These are phyloP conservation scores for Amblyjoppa proteus DNA, from an alignment of 2,888 invertebrate species.

Conservation along the genomic window DNA sequence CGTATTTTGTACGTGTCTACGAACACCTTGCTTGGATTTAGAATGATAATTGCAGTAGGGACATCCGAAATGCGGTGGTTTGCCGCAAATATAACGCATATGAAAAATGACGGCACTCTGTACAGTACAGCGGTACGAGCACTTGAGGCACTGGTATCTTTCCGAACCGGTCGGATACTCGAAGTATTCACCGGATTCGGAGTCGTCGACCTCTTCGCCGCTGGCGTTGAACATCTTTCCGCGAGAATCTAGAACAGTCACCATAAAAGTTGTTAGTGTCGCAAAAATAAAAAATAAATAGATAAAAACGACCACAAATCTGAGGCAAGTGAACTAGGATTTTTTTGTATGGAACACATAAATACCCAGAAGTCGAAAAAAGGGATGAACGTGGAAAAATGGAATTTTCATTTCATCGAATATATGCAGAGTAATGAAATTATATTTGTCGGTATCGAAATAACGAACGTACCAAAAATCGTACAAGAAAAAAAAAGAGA, in stretches of 20 bases:
- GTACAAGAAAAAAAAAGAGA: background rate
- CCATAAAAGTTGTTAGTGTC: no score
- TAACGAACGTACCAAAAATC: background rate
- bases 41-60: slow-evolving; percentile 77
- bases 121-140: slow-evolving; percentile 72
- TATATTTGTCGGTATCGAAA: background rate
- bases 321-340: no score
- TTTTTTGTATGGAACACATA: no score
- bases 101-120: slow-evolving; percentile 75
- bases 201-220: no score
- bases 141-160: slow-evolving; percentile 72
- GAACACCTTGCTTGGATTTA: slow-evolving; percentile 17
- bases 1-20: slow-evolving; percentile 9
- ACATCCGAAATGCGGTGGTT: slow-evolving; percentile 80
- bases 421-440: background rate
- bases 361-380: no score
- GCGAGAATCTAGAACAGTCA: slow-evolving; percentile 23
- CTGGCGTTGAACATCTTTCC: background rate
- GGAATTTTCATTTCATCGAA: background rate
- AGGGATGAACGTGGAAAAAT: background rate
- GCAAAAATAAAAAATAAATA: no score
- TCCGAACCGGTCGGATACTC: slow-evolving; percentile 51
- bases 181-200: slow-evolving; percentile 8
- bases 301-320: no score
- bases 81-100: slow-evolving; percentile 82